Evolutionary conservation across 2,888 invertebrate species (phyloP).

Genomic region (Euplexia lucipara): DNA sequence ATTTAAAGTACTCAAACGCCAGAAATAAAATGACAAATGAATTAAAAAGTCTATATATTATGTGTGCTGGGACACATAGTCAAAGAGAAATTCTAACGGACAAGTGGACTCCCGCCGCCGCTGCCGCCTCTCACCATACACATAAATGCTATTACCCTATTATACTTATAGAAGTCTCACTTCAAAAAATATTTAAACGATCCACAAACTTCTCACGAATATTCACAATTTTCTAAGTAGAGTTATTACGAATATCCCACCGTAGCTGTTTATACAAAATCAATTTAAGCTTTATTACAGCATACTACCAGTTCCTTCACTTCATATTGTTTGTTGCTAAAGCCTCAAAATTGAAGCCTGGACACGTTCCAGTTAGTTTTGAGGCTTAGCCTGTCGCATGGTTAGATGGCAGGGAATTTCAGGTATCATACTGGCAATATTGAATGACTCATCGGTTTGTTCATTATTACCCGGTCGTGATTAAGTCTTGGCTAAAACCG

Average conservation of each 20-base stretch:
- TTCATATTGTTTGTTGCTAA: slow-evolving; percentile 18
- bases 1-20: too few relatives aligned
- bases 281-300: slow-evolving; percentile 3
- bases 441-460: not conserved
- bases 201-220: too few relatives aligned
- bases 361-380: slow-evolving; percentile 42
- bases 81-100: too few relatives aligned
- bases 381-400: slow-evolving; percentile 17
- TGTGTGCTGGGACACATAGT: too few relatives aligned
- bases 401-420: slow-evolving; percentile 2
- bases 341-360: slow-evolving; percentile 26
- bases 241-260: not conserved
- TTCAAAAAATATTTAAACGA: too few relatives aligned
- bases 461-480: not conserved
- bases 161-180: too few relatives aligned
- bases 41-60: too few relatives aligned
- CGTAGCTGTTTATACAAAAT: not conserved
- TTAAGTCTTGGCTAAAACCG: not conserved
- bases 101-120: too few relatives aligned
- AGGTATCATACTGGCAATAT: not conserved
- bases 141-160: too few relatives aligned
- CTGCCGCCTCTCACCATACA: too few relatives aligned
- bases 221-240: not conserved
- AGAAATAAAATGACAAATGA: too few relatives aligned
- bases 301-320: not conserved